Evolutionary conservation across 1,140 invertebrate genomes (phyloP), one percentile per base, ranked within the genome.

Genomic region (Idris sp.): DNA sequence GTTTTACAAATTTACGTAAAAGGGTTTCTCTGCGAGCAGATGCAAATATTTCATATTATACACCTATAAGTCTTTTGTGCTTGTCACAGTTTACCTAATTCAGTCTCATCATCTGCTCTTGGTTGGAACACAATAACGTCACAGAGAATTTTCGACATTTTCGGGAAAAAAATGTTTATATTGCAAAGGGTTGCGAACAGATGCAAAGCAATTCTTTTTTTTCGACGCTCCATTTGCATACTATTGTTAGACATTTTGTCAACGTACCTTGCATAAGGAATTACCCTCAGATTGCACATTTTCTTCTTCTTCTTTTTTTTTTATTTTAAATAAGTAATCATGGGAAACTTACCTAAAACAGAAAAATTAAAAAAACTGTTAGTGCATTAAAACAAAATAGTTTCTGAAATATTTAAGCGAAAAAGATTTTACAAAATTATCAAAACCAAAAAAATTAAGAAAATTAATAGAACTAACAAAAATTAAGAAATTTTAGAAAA

Each of bases 1-100:
- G 8, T 25, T 25, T 3, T 25, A 26, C 10, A 46, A 58, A 48
- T 79, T 79, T 78, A 68, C 78, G 79, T 62, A 74, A 80, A 80
- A 74, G 54, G 64, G 68, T 46, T 73, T 40, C 15, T 25, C 19
- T 0, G n/a, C 9, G 16, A 48, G 72, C 79, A 80, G 79, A 78
- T 80, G 79, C 76, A 80, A 71, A 78, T 78, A 19, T 67, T 41
- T 46, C 28, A 31, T 73, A 46, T n/a, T n/a, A n/a, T n/a, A n/a
- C n/a, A n/a, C n/a, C n/a, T n/a, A n/a, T n/a, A n/a, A n/a, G n/a
- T 56, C 62, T 67, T 59, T 75, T 77, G 51, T 73, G 28, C 16
- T n/a, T 19, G 44, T 28, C 30, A 11, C 40, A 62, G 68, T 75
- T 72, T 65, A 65, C 68, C 64, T 69, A 78, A 78, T 73, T 65